Conservation (phyloP, 2,888 invertebrate species). For the Epicampocera succincta region DNA sequence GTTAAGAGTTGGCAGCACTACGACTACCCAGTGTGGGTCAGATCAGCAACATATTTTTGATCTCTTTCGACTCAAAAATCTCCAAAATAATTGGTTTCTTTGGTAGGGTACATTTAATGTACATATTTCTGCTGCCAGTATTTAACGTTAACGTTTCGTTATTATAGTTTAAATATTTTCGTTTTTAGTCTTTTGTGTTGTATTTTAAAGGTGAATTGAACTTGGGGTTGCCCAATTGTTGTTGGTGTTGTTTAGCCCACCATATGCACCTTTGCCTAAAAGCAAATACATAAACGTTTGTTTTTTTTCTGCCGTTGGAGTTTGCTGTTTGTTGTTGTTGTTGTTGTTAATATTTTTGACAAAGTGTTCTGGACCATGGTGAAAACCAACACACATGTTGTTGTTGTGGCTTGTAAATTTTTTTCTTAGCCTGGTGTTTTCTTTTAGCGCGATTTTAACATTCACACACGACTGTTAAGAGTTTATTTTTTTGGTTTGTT, state of each 20-base stretch:
- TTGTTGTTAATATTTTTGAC: slow-evolving; percentile 71
- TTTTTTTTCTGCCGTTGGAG: slow-evolving; percentile 49
- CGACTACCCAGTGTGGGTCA: no score
- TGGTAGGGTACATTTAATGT: slow-evolving; percentile 32
- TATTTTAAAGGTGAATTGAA: slow-evolving; percentile 73
- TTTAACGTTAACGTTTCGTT: slow-evolving; percentile 50
- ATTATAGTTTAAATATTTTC: slow-evolving; percentile 42
- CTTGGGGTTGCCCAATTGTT: slow-evolving; percentile 76
- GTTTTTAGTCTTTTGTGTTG: slow-evolving; percentile 46
- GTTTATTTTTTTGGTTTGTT: slow-evolving; percentile 2
- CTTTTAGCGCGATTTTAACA: slow-evolving; percentile 65
- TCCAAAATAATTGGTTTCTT: not conserved
- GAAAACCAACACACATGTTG: slow-evolving; percentile 60
- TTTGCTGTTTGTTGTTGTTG: slow-evolving; percentile 65
- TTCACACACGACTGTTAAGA: slow-evolving; percentile 67
- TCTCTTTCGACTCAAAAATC: no score
- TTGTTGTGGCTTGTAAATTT: slow-evolving; percentile 37
- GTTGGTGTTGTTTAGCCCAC: slow-evolving; percentile 55
- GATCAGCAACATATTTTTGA: no score
- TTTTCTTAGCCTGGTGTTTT: slow-evolving; percentile 58
- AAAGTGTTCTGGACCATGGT: slow-evolving; percentile 69
- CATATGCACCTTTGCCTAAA: slow-evolving; percentile 42
- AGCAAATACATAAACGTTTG: slow-evolving; percentile 22
- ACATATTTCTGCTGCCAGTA: not conserved
- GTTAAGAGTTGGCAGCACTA: no score